Percentiles rank a stretch among this genome's conserved stretches.
Evolutionary conservation across 1,140 invertebrate species (phyloP).

Genomic region (Temnothorax nylanderi): DNA sequence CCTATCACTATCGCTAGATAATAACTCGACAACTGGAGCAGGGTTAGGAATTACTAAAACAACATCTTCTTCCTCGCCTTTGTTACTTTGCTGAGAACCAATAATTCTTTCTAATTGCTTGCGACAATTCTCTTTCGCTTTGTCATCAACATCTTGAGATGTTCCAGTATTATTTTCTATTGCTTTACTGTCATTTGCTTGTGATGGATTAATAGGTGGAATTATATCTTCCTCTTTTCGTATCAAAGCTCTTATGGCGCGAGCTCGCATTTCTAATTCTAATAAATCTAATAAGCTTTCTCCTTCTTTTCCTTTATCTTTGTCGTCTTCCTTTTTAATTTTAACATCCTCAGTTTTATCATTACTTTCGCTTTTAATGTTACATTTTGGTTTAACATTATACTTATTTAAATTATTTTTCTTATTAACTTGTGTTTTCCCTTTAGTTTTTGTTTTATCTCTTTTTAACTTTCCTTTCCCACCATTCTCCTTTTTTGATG

Average conservation of each 20-base stretch:
- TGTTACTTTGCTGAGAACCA: conserved; percentile 53
- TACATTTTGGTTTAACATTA: conserved; percentile 60
- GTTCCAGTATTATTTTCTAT: conserved; percentile 21
- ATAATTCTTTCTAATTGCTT: conserved; percentile 78
- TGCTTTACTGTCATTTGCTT: neutral
- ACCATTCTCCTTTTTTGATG: conserved; percentile 73
- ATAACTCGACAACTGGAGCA: conserved; percentile 82
- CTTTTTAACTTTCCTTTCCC: conserved; percentile 71
- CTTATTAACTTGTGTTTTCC: conserved; percentile 67
- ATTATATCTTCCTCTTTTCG: conserved; percentile 84
- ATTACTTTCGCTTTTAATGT: conserved; percentile 71
- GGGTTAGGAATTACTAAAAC: conserved; percentile 82
- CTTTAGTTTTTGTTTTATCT: conserved; percentile 71
- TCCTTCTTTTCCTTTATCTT: conserved; percentile 83
- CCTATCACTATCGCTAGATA: conserved; percentile 81
- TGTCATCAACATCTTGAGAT: conserved; percentile 40
- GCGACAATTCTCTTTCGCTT: conserved; percentile 68
- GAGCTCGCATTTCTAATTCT: conserved; percentile 86
- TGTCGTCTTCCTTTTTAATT: conserved; percentile 74
- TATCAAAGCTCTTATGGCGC: conserved; percentile 86
- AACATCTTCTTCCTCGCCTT: conserved; percentile 82
- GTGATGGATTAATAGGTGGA: conserved; percentile 62
- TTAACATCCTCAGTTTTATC: conserved; percentile 62
- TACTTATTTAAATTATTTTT: conserved; percentile 64
- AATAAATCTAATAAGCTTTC: conserved; percentile 86